Evolutionary conservation across 2,113 vertebrate genomes (phyloP), one percentile per base, ranked within the genome.

Genomic region (Empidonax traillii): DNA sequence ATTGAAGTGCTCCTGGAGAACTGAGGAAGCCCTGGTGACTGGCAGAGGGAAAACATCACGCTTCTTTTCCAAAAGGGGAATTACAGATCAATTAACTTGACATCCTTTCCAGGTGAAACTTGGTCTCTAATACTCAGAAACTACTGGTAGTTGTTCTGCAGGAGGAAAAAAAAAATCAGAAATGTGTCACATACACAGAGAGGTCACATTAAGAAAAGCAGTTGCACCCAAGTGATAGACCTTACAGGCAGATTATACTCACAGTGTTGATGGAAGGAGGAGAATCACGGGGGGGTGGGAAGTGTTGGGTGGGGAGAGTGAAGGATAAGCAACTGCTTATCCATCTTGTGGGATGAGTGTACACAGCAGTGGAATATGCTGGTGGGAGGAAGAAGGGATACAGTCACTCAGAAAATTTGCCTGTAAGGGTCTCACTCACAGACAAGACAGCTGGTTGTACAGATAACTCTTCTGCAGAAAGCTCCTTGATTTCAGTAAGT

Each of bases 1-100:
- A 90, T 90, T 90, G 82, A 88, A 91, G 77, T 74, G 79, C 76
- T 97, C 78, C 93, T 71, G 76, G 88, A 97, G 96, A 94, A 75
- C 75, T 67, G 91, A 89, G 71, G 73, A 69, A 87, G 58, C 89
- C 87, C 92, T 89, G 65, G 76, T 94, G 89, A 94, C 89, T 94
- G 69, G 87, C 81, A 88, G 59, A 93, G 71, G 72, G 69, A 94
- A 86, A 93, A 88, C 15, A 75, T 78, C 67, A 68, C 0, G 0
- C 39, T 86, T 27, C 62, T 87, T 87, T 93, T 94, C 75, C 92
- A 83, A 85, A 72, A 85, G 53, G 86, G 84, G 80, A 95, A 93
- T 93, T 81, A 91, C 28, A 81, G 88, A 87, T 93, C 93, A 95
- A 94, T 96, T 97, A 96, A 94, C 59, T 85, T 55, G 55, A 35